These are phyloP conservation scores for Achlya flavicornis DNA, from an alignment of 2,888 invertebrate genomes.

Conservation along the genomic window DNA sequence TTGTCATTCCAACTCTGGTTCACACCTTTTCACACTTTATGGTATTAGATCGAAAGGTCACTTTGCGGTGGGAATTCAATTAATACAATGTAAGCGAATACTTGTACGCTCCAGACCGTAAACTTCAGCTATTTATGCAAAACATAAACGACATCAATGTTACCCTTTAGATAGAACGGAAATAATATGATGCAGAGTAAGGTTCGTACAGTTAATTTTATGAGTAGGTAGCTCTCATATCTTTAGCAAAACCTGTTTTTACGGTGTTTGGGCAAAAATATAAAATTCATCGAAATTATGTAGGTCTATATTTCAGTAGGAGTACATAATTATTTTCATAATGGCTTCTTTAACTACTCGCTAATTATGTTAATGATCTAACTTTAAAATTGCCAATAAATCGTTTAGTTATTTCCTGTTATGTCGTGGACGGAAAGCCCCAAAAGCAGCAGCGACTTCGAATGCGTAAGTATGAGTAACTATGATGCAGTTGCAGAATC, in stretches of 20 bases:
- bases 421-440: too few relatives aligned
- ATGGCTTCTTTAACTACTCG: background rate
- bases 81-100: background rate
- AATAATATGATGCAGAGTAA: constrained; percentile 44
- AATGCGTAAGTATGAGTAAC: background rate
- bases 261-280: background rate
- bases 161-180: constrained; percentile 41
- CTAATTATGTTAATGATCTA: too few relatives aligned
- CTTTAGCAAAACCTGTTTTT: background rate
- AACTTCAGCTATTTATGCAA: constrained; percentile 55
- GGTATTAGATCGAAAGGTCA: constrained; percentile 10
- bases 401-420: too few relatives aligned
- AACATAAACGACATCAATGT: constrained; percentile 48
- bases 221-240: constrained; percentile 20
- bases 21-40: background rate
- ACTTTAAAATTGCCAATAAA: too few relatives aligned
- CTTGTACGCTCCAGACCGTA: constrained; percentile 46
- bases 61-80: constrained; percentile 14
- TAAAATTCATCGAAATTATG: background rate
- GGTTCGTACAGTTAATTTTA: constrained; percentile 42
- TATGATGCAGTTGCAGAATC: background rate
- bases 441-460: too few relatives aligned
- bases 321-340: background rate
- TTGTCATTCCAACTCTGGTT: background rate
- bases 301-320: background rate